Conservation (phyloP, 2,888 invertebrate genomes). For the Hirtodrosophila confusa region DNA sequence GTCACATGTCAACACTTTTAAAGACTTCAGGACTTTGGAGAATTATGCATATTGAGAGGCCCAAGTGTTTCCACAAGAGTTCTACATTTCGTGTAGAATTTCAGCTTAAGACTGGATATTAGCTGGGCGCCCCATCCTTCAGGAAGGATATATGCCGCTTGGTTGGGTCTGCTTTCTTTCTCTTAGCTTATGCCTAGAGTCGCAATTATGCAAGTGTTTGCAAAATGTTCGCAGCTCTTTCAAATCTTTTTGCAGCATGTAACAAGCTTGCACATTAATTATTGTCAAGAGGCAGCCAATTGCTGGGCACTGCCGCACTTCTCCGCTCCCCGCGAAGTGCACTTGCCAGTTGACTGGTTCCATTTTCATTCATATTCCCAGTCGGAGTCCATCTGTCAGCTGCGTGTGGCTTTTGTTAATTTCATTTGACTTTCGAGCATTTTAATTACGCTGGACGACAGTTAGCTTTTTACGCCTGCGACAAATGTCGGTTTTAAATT, state of each 20-base stretch:
- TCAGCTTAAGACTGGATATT: too few species aligned
- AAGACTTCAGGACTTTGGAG: too few species aligned
- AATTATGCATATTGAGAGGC: too few species aligned
- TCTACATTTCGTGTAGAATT: too few species aligned
- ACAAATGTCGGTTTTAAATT: conserved; percentile 36
- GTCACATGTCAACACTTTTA: too few species aligned
- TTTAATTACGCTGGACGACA: conserved; percentile 49
- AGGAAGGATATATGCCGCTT: too few species aligned
- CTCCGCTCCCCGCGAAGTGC: neutral
- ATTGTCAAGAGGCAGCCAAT: conserved; percentile 38
- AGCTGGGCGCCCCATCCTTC: too few species aligned
- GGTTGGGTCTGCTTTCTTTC: too few species aligned
- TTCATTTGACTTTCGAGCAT: conserved; percentile 51
- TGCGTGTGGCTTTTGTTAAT: conserved; percentile 42
- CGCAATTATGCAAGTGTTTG: conserved; percentile 17
- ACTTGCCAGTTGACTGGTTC: too few species aligned
- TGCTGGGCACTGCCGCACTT: neutral
- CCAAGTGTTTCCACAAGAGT: too few species aligned
- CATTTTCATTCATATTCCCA: neutral
- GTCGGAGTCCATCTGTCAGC: conserved; percentile 22
- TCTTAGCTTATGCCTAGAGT: too few species aligned
- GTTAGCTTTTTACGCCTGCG: conserved; percentile 24
- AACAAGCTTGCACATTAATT: conserved; percentile 59
- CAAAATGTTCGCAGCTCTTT: conserved; percentile 9
- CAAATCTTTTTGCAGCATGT: conserved; percentile 7